Conservation (phyloP, 2,797 vertebrate genomes). For the Epinephelus awoara region DNA sequence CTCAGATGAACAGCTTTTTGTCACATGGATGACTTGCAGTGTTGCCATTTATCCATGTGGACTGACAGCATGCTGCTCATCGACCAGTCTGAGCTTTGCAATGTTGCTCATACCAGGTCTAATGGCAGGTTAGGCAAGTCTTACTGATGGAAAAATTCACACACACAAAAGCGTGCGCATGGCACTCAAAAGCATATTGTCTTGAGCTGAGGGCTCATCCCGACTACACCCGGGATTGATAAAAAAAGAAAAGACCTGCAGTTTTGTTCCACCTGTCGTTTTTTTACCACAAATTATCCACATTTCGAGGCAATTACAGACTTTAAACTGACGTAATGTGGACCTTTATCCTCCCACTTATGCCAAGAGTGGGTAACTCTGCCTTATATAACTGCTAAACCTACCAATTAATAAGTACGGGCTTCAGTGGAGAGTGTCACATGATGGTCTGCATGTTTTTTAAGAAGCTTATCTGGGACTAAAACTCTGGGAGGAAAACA, state of each 20-base stretch:
- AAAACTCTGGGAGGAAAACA: constrained; percentile 11
- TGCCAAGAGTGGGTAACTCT: background rate
- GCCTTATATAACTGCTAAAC: constrained; percentile 18
- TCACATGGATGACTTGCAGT: background rate
- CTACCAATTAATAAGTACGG: constrained; percentile 5
- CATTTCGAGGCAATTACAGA: background rate
- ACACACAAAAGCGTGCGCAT: background rate
- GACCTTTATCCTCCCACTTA: background rate
- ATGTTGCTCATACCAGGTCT: background rate
- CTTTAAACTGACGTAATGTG: background rate
- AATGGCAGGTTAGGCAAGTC: constrained; percentile 1
- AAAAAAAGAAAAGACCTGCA: background rate
- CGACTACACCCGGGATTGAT: background rate
- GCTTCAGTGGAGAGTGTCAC: constrained; percentile 27
- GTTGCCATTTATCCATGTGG: background rate
- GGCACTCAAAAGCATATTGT: background rate
- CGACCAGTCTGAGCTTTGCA: background rate
- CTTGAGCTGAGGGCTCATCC: background rate
- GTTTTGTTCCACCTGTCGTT: background rate
- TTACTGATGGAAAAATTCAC: background rate
- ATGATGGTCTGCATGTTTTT: constrained; percentile 41
- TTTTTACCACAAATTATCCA: background rate
- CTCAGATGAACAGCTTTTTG: constrained; percentile 1
- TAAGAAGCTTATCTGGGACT: constrained; percentile 44
- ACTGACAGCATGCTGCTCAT: background rate